Evolutionary conservation across 2,888 invertebrate species (phyloP), one percentile per base, ranked within the genome.

Genomic region (Drosophila colorata): DNA sequence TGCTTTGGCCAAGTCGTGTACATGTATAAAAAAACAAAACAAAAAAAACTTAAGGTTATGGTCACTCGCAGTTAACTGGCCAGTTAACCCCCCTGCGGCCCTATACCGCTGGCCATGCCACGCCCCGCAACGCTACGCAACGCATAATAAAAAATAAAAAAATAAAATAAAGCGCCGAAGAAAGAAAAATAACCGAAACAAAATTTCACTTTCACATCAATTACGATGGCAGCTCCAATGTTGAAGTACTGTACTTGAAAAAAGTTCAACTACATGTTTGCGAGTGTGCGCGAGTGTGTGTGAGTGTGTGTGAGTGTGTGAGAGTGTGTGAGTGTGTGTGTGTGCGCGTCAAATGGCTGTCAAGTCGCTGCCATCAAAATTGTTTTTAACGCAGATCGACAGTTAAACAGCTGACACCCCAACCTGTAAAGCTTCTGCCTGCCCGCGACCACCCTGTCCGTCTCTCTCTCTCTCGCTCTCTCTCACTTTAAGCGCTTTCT

Each of bases 131-230:
- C 58, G 48, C 51, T 43, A 71, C 52, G 55, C 60, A 53, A 18
- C 6, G 20, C 14, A 53, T 48, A 31, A 31, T 31, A 31, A 31
- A 31, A 31, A 31, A 31, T 8, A 31, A 11, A 31, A 1, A 31
- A 31, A 55, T 44, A 64, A 47, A 61, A 43, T 46, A 23, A 58
- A 52, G 47, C 48, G 55, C 37, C 33, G 13, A 46, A 31, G 53
- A 52, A 46, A 61, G 63, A 59, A 69, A 65, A 53, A 48, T 67
- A 59, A 58, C 48, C 65, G 67, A 72, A 79, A 69, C 71, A 71
- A 80, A 87, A 83, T 87, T 83, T 83, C 83, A 83, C 83, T 83
- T 83, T 83, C 83, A 87, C 83, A 83, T 87, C 87, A 83, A 87
- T 83, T 83, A 87, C 83, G 78, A 52, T 67, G 79, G 20, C 74